Conservation (phyloP, 2,797 vertebrate genomes). For the Enteromius trimaculatus region DNA sequence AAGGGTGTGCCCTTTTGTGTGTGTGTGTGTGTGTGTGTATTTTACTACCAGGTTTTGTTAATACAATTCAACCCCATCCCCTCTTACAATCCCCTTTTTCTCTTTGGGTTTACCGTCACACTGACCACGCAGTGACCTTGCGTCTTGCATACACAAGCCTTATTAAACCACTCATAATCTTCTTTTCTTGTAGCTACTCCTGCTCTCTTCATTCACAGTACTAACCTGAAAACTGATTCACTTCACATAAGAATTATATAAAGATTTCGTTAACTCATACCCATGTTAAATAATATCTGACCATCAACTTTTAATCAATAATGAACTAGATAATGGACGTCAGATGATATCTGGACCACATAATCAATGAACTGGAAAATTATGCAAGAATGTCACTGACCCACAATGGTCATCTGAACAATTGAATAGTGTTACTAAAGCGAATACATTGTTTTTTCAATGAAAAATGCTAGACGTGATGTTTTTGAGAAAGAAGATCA, state of each 20-base stretch:
- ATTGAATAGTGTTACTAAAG: background rate
- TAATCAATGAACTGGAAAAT: background rate
- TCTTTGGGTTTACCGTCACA: background rate
- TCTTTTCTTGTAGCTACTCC: slow-evolving; percentile 39
- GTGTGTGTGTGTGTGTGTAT: too few relatives aligned
- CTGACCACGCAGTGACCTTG: slow-evolving; percentile 28
- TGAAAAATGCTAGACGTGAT: background rate
- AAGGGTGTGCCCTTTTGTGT: slow-evolving; percentile 46
- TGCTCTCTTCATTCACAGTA: slow-evolving; percentile 32
- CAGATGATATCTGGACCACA: slow-evolving; percentile 3
- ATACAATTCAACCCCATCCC: background rate
- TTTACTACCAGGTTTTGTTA: background rate
- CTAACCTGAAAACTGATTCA: background rate
- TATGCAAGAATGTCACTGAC: background rate
- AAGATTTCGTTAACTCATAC: background rate
- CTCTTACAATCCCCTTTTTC: background rate
- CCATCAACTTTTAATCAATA: slow-evolving; percentile 6
- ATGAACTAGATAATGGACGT: background rate
- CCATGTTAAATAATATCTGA: background rate
- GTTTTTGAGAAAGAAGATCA: background rate
- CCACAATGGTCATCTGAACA: background rate
- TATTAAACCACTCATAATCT: slow-evolving; percentile 40
- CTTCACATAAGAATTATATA: background rate
- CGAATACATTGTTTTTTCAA: background rate
- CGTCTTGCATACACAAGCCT: slow-evolving; percentile 18